Conservation (phyloP, 2,888 invertebrate genomes). For the Hipparchia semele region DNA sequence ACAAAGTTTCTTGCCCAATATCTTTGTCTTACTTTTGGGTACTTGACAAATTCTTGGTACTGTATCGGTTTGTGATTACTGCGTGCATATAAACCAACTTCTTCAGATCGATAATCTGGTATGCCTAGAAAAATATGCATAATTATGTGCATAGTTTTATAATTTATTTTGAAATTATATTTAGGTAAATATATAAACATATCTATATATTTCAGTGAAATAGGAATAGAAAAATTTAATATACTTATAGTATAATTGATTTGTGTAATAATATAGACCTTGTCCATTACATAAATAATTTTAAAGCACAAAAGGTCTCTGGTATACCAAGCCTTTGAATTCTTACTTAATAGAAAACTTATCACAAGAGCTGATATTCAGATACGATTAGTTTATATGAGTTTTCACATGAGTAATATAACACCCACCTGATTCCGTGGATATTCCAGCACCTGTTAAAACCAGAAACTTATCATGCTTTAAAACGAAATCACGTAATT, state of each 20-base stretch:
- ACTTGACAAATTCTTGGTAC: slow-evolving; percentile 92
- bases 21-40: slow-evolving; percentile 86
- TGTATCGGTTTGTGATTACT: slow-evolving; percentile 93
- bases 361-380: too few species aligned
- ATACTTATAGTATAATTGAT: too few species aligned
- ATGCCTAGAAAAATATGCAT: slow-evolving; percentile 84
- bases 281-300: not conserved
- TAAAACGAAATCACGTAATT: slow-evolving; percentile 84
- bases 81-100: slow-evolving; percentile 95
- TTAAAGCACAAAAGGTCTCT: too few species aligned
- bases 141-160: too few species aligned
- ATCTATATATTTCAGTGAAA: too few species aligned
- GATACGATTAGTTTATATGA: too few species aligned
- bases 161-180: too few species aligned
- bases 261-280: too few species aligned
- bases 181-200: too few species aligned
- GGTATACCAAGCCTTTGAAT: too few species aligned
- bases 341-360: too few species aligned
- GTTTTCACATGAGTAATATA: not conserved
- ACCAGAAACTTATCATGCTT: slow-evolving; percentile 84
- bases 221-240: too few species aligned
- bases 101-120: slow-evolving; percentile 96
- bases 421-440: slow-evolving; percentile 92
- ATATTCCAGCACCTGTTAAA: slow-evolving; percentile 97
- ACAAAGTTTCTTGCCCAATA: slow-evolving; percentile 99